Evolutionary conservation across 2,113 vertebrate species (phyloP), one percentile per base, ranked within the genome.

Genomic region (Orcinus orca): DNA sequence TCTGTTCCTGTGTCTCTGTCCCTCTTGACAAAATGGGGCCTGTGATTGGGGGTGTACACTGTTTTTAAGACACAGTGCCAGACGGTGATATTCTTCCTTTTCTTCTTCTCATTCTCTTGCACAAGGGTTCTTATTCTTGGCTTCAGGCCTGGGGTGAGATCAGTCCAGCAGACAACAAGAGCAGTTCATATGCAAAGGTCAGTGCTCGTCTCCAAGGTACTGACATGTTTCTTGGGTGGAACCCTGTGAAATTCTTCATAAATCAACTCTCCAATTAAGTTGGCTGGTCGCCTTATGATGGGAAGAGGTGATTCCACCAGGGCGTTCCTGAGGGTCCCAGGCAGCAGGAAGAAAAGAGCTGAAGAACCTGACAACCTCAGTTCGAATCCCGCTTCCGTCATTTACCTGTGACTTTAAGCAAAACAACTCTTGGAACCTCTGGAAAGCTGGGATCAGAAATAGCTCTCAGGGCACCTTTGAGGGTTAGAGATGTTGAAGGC

Each of bases 141-240:
- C 84, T 20, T 38, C 6, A 2, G 53, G 84, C 74, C 93, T 63
- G 58, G 47, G 26, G 50, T 94, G 96, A 88, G 74, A 36, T 94
- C 93, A 90, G 83, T n/a, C 31, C 47, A 71, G 29, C 84, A 79
- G 77, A 58, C 53, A 67, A 76, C 90, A 74, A 89, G 77, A 65
- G 55, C 12, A 23, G 76, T 44, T 84, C 92, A 41, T n/a, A 62
- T 10, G 58, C n/a, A 92, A 96, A 95, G 93, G 79, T 97, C 95
- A 96, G 68, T 0, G 63, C 82, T 89, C 12, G 67, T 73, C 87
- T 96, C 87, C 53, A 38, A 92, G 83, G 94, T 36, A 65, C 77
- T 60, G 90, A 55, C 85, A 29, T 38, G 88, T 31, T 89, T 71
- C 84, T 89, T 18, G 80, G 96, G 90, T 84, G 96, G 77, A 81